Base-by-base conservation (phyloP, 2,888 invertebrate species). In the Callosobruchus maculatus region DNA sequence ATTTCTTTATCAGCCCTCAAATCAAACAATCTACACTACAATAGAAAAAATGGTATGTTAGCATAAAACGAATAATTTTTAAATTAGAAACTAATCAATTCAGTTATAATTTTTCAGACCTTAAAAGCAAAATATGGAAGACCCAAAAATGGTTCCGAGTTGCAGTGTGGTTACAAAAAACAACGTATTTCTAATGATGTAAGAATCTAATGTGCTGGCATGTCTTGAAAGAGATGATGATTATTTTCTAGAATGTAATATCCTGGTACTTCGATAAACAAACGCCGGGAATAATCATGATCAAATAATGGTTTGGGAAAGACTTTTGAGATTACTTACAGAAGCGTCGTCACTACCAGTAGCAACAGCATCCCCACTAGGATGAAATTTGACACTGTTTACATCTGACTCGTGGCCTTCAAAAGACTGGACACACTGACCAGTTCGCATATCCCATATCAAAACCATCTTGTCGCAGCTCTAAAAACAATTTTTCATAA, bases 341-440 rank as follows among this genome's bases (percentile, higher is more conserved):
- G 97, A 96, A 70, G 97, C 95, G 90, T 99, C 99, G 88, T 99
- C 99, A n/a, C 97, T 96, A 22, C 98, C 99, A 22, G 98, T 97
- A 71, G 97, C 98, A 76, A 99, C 95, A 73, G 99, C 97, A 90
- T 99, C 99, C 70, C 99, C 99, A 85, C 97, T 97, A 3, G 99
- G 99, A 90, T 99, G 98, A 90, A 97, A 99, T 87, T 97, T 94
- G 72, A 99, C 98, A 85, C 96, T 95, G 88, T 97, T 99, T 78
- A 99, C 97, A 89, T 99, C 99, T 0, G 98, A 97, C 81, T 96
- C 96, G 88, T 99, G 99, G 21, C 98, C 96, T 88, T 99, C 99
- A 89, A 99, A 99, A 66, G 97, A 96, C 88, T 99, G 99, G 74
- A 98, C 98, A 85, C 98, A 98, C 85, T 96, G 96, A 0, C 99